Conservation (phyloP, 2,113 vertebrate genomes). For the Tenrec ecaudatus region DNA sequence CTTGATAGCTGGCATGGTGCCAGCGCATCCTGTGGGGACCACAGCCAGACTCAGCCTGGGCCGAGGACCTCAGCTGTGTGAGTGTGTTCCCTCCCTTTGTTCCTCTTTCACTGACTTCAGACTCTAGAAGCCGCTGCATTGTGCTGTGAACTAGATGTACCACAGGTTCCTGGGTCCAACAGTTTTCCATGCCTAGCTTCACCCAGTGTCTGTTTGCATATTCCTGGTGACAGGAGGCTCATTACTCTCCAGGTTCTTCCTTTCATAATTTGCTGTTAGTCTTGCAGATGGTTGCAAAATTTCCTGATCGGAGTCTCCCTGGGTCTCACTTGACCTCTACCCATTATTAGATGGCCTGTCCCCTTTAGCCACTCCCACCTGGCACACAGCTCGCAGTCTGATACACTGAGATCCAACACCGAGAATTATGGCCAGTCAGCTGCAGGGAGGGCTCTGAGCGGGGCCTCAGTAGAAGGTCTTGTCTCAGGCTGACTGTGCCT, state of each 20-base stretch:
- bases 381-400: neutral
- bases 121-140: neutral
- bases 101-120: neutral
- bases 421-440: neutral
- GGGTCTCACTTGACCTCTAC: neutral
- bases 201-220: neutral
- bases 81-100: neutral
- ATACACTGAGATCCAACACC: neutral
- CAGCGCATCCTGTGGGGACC: rapidly evolving
- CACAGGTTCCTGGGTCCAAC: neutral
- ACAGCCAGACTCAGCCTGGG: neutral
- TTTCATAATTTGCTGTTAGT: neutral
- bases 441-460: neutral
- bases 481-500: neutral
- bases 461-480: neutral
- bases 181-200: too few species aligned
- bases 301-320: neutral
- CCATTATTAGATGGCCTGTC: neutral
- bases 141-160: neutral
- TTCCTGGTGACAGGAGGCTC: neutral
- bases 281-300: neutral
- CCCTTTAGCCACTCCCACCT: neutral
- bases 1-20: neutral
- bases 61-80: neutral
- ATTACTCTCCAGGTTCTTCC: neutral